Base-by-base conservation (phyloP, 35 echinoderm and acorn worm genomes). In the Eucidaris tribuloides region DNA sequence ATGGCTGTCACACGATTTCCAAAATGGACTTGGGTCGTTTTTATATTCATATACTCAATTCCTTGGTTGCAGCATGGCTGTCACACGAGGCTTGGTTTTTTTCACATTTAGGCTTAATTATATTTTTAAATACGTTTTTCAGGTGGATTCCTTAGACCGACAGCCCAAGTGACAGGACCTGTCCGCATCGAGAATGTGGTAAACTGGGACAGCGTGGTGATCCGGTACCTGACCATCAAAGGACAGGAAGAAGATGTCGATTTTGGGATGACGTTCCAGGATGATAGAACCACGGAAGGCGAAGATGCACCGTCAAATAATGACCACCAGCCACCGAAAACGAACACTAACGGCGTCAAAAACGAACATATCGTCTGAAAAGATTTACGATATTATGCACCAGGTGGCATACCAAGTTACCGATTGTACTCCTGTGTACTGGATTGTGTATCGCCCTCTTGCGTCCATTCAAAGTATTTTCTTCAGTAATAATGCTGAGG, bases 191-290 rank as follows among this genome's bases (percentile, higher is more conserved):
- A 98, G 58, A 83, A 61, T 2, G 90, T 98, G 0, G 82, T 98
- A 3, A 90, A 98, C 59, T 98, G 95, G 95, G 82, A 92, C 34
- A 89, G 45, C 17, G 91, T 98, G 22, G 87, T 84, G 6, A 46
- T 63, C 33, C 86, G 95, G 23, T 98, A 98, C 71, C 95, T 89
- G 31, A 71, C 91, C 58, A 93, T 98, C 36, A 92, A 98, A 49
- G 86, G 90, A n/a, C 41, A 86, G 22, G 90, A 89, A 46, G 90
- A 92, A 7, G 82, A 92, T 2, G 49, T 61, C n/a, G 71, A 83
- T 20, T n/a, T 74, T 38, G 28, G 27, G 30, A 63, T 27, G 60
- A 91, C 19, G 78, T 85, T 39, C 2, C 59, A 88, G 0, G 77
- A 65, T 5, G 39, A 83, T 2, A 60, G 58, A 40, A 45, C 18